Conservation (phyloP, 2,888 invertebrate genomes). For the Nysson spinosus region DNA sequence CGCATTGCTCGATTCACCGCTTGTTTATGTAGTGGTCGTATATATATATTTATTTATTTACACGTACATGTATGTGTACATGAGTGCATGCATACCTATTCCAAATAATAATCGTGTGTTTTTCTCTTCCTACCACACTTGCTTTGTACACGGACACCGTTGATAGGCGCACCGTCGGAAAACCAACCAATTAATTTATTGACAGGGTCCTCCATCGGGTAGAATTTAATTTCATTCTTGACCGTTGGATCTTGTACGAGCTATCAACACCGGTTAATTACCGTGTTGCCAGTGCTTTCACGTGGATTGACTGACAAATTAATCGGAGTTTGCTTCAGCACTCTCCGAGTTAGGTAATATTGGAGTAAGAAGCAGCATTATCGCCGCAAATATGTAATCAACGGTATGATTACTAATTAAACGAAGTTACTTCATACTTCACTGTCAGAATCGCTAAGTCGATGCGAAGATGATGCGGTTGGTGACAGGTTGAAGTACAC, state of each 20-base stretch:
- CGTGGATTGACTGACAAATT: constrained; percentile 3
- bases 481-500: too few relatives aligned
- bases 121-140: constrained; percentile 10
- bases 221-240: constrained; percentile 17
- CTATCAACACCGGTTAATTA: constrained; percentile 45
- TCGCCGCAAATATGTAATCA: too few relatives aligned
- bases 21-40: too few relatives aligned
- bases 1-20: constrained; percentile 45
- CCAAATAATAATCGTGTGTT: constrained; percentile 55
- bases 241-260: constrained; percentile 32
- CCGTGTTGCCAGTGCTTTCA: constrained; percentile 15
- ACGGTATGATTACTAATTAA: too few relatives aligned
- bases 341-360: too few relatives aligned
- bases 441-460: too few relatives aligned
- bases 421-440: too few relatives aligned
- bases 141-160: background rate
- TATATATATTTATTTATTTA: too few relatives aligned
- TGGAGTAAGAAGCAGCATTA: too few relatives aligned
- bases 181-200: constrained; percentile 57
- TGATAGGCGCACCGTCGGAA: constrained; percentile 6
- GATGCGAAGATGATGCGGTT: too few relatives aligned
- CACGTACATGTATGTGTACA: too few relatives aligned
- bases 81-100: too few relatives aligned
- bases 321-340: constrained; percentile 5
- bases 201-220: constrained; percentile 39